phyloP scores from a whole-genome alignment of 2,888 invertebrate genomes.

The Thelaira solivaga region DNA sequence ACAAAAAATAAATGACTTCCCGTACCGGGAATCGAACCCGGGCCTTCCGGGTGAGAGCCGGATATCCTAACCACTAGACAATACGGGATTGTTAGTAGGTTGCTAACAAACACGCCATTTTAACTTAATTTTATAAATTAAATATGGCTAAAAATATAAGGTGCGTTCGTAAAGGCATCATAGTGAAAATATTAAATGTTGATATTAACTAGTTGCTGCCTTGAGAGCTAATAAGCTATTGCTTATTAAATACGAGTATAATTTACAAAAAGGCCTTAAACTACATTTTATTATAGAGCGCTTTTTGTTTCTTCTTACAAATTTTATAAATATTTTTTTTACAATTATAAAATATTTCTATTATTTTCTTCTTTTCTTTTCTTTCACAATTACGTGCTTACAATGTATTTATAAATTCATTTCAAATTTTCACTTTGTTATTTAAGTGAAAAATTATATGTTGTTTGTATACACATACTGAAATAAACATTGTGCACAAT shows the following conservation, averaged over 20 bases:
- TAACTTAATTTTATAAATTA: too few species aligned
- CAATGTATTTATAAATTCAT: conserved; percentile 56
- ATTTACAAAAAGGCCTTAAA: too few species aligned
- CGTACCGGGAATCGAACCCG: conserved; percentile 95
- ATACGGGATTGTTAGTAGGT: conserved; percentile 73
- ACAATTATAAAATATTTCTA: not conserved
- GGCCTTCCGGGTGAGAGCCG: conserved; percentile 80
- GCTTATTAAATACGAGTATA: too few species aligned
- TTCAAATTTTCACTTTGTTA: conserved; percentile 65
- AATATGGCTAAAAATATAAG: too few species aligned
- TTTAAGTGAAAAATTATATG: conserved; percentile 64
- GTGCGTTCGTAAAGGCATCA: too few species aligned
- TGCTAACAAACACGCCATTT: too few species aligned
- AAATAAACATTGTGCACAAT: not conserved
- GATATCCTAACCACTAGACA: conserved; percentile 78
- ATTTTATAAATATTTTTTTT: too few species aligned
- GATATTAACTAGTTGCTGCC: too few species aligned
- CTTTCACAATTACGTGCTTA: conserved; percentile 47
- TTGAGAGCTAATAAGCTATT: too few species aligned
- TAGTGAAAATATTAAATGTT: too few species aligned
- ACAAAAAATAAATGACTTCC: conserved; percentile 79
- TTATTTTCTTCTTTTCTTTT: not conserved
- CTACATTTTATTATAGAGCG: too few species aligned
- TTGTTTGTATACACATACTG: conserved; percentile 10
- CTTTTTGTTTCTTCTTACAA: too few species aligned